Percentiles rank a stretch among this genome's conserved stretches.
Conservation (phyloP, 2,888 invertebrate species). For the Oasisia sp. region DNA sequence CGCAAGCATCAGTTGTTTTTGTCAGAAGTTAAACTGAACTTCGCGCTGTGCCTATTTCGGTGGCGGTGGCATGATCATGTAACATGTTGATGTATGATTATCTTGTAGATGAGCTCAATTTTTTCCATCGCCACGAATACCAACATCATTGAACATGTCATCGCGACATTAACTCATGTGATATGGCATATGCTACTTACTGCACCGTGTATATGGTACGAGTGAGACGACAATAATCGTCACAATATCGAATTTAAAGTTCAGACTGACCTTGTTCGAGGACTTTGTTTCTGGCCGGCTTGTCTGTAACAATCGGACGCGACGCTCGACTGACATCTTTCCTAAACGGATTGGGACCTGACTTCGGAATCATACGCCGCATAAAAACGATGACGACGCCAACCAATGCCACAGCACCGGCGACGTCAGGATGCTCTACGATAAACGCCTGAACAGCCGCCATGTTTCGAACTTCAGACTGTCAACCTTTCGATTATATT, state of each 20-base stretch:
- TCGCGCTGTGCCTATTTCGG: no score
- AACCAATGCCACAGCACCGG: neutral
- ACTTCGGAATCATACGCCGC: slow-evolving; percentile 41
- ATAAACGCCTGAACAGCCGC: neutral
- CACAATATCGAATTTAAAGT: neutral
- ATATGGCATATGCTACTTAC: no score
- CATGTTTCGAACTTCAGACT: neutral
- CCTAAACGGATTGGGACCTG: slow-evolving; percentile 56
- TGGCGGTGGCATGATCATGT: no score
- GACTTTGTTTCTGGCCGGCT: slow-evolving; percentile 52
- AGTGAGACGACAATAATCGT: slow-evolving; percentile 19
- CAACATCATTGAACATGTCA: no score
- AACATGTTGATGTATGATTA: no score
- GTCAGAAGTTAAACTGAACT: no score
- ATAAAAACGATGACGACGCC: neutral
- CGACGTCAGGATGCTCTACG: neutral
- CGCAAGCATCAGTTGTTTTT: no score
- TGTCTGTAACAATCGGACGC: slow-evolving; percentile 53
- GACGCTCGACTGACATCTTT: slow-evolving; percentile 41
- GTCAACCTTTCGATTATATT: neutral
- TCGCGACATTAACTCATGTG: no score
- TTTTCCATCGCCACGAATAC: no score
- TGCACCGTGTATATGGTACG: no score
- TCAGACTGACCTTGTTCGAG: slow-evolving; percentile 58
- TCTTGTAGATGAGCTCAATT: no score